These are phyloP conservation scores for Phaenicophaeus curvirostris DNA, from an alignment of 2,797 vertebrate genomes.

Conservation along the genomic window DNA sequence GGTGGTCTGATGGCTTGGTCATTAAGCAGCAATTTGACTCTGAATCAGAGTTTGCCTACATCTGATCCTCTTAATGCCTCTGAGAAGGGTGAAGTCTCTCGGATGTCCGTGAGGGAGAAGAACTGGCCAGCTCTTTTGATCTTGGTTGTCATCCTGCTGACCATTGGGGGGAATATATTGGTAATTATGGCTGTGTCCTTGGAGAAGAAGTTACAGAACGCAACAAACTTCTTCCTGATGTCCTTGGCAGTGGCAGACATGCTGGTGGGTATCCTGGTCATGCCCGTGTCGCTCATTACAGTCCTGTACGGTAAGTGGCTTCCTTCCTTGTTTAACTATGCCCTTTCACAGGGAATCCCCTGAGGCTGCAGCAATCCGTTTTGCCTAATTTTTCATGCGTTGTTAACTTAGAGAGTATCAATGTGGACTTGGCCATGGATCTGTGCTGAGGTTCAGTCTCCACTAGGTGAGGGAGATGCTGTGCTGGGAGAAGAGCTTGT, in stretches of 20 bases:
- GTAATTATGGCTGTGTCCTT: conserved; percentile 95
- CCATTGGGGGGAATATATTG: conserved; percentile 92
- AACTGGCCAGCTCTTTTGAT: conserved; percentile 95
- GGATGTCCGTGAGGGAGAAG: conserved; percentile 76
- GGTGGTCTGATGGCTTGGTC: conserved; percentile 81
- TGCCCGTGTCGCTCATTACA: conserved; percentile 92
- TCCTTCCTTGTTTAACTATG: background rate
- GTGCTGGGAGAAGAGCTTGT: background rate
- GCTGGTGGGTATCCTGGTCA: conserved; percentile 96
- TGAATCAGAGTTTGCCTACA: conserved; percentile 82
- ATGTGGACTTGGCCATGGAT: background rate
- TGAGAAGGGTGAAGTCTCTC: conserved; percentile 57
- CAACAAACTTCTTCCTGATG: conserved; percentile 97
- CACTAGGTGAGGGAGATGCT: background rate
- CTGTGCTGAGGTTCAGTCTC: background rate
- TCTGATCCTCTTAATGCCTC: conserved; percentile 72
- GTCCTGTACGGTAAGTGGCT: conserved; percentile 92
- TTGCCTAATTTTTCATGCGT: rapidly evolving
- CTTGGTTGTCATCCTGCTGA: conserved; percentile 91
- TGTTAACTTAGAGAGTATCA: background rate
- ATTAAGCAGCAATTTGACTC: conserved; percentile 79
- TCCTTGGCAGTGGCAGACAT: conserved; percentile 96
- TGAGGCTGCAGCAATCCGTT: background rate
- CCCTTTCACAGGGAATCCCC: background rate
- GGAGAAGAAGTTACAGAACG: conserved; percentile 97